These are phyloP conservation scores for Eupithecia subumbrata DNA, from an alignment of 2,888 invertebrate species.

Conservation along the genomic window DNA sequence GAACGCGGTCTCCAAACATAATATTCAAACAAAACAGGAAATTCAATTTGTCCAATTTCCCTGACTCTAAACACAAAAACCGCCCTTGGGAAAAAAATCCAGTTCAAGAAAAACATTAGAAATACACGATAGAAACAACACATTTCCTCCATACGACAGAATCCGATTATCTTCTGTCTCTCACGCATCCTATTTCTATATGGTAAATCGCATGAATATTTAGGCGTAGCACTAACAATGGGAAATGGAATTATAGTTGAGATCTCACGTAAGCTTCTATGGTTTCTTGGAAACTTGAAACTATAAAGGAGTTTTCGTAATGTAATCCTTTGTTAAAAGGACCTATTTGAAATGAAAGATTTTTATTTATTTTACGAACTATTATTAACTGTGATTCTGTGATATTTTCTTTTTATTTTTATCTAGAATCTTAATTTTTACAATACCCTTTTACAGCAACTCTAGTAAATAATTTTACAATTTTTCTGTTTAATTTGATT, in stretches of 20 bases:
- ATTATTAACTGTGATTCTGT: too few species aligned
- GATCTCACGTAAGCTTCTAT: conserved; percentile 9
- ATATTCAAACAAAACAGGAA: conserved; percentile 60
- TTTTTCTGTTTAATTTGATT: too few species aligned
- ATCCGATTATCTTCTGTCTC: conserved; percentile 61
- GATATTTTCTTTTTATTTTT: too few species aligned
- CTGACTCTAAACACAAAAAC: conserved; percentile 58
- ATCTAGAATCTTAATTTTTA: too few species aligned
- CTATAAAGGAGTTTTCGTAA: neutral
- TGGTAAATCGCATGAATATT: conserved; percentile 35
- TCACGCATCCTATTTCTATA: conserved; percentile 42
- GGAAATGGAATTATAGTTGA: conserved; percentile 23
- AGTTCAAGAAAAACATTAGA: conserved; percentile 58
- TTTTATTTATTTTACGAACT: too few species aligned
- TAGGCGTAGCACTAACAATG: conserved; percentile 22
- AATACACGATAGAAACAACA: conserved; percentile 56
- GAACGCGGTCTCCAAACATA: conserved; percentile 41
- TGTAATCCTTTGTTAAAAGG: neutral
- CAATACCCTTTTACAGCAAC: too few species aligned
- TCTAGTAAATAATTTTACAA: too few species aligned
- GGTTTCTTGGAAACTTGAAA: conserved; percentile 3
- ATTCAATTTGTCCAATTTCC: conserved; percentile 64
- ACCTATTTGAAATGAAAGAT: neutral
- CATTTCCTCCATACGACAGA: conserved; percentile 50
- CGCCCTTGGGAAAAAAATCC: conserved; percentile 57